Base-by-base conservation (phyloP, 2,797 vertebrate genomes). In the Knipowitschia caucasica region DNA sequence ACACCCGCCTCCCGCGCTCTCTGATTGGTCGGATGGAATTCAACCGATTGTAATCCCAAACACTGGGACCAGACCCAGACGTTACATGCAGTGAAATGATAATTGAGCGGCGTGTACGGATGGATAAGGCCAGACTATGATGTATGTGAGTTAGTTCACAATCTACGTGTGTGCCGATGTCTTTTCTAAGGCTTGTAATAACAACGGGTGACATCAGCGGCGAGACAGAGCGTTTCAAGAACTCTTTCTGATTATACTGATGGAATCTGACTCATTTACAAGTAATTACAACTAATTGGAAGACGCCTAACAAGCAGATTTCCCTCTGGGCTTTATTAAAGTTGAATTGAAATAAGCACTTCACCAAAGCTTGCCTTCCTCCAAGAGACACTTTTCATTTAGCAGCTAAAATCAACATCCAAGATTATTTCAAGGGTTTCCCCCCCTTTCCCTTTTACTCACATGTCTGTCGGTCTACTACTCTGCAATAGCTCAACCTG, bases 171-270 rank as follows among this genome's bases (percentile, higher is more conserved):
- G 2, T 33, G 11, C 14, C 11, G 4, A 14, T 33, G 2, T 14
- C 3, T 33, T 33, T 15, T 17, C 14, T 7, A 3, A 6, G 7
- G 17, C 15, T 38, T 8, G 7, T 34, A n/a, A n/a, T 6, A 34
- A n/a, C 31, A n/a, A 14, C 11, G 18, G 9, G 7, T 21, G 18
- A 20, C 17, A 39, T 21, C 36, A 42, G 39, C 39, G 4, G 11
- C 25, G 43, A 23, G 23, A 23, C 8, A 30, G 14, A 25, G n/a
- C 45, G 44, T 10, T 21, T 39, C 36, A 20, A 21, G 17, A 27
- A 55, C 18, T 50, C 18, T n/a, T n/a, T 39, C 10, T 44, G 4
- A 44, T 40, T 50, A 43, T 8, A 51, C 36, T 53, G 47, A 64
- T 20, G 42, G 29, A 44, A 26, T 44, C n/a, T n/a, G 40, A 43